Evolutionary conservation across 1,140 invertebrate species (phyloP), one percentile per base, ranked within the genome.

Genomic region (Caenorhabditis brenneri): DNA sequence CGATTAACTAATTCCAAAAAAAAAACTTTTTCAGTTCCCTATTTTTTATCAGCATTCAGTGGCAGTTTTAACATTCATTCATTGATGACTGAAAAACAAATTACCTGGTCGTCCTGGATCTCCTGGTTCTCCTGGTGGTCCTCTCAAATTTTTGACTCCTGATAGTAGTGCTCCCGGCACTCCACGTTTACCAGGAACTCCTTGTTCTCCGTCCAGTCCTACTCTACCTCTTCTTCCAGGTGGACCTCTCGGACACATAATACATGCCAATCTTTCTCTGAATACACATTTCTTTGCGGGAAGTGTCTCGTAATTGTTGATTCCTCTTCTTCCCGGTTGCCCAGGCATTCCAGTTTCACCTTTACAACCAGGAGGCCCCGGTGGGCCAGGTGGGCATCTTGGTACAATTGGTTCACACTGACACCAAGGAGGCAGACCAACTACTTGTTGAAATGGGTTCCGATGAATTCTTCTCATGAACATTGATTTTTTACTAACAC

Each of bases 331-430:
- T 42, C 65, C 65, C 22, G 65, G 65, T 15, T 33, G 22, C 4
- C 65, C 65, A 7, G 65, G 36, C 16, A 15, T 16, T 42, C 85
- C 85, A 42, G 84, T 33, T 49, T 88, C 88, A n/a, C 88, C 88
- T 48, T 86, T 88, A 80, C 86, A 84, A 9, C 88, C 88, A 10
- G 88, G 84, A 29, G 88, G 89, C 33, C 88, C 88, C 16, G 86
- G 82, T 53, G 86, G 55, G 0, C 87, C 87, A 0, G 87, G 87
- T 19, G 88, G 79, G 0, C 87, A 74, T 74, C 36, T 74, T 24
- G 65, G 65, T 5, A 39, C n/a, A 24, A 42, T 42, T 22, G 65
- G 65, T n/a, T 74, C 65, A 46, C 65, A 74, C 16, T 46, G 36
- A 24, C 65, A 74, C 65, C 65, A 74, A 0, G 36, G 36, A 19